Conservation (phyloP, 2,113 vertebrate species). For the Taurulus bubalis region DNA sequence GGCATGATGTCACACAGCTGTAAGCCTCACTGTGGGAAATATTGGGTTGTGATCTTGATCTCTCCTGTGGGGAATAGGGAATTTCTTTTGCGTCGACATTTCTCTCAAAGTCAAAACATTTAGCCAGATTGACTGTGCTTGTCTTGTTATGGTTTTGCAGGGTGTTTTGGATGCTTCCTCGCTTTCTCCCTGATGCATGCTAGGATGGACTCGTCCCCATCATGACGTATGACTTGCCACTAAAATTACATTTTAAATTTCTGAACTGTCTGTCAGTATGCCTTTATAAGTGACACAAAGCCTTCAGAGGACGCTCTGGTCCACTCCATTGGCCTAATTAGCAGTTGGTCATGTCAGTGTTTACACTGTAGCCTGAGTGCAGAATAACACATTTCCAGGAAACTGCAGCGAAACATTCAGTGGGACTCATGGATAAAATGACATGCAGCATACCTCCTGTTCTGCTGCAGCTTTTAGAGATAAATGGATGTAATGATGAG, state of each 20-base stretch:
- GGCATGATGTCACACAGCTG: not conserved
- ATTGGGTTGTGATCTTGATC: not conserved
- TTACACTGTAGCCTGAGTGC: slow-evolving; percentile 29
- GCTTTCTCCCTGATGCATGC: not conserved
- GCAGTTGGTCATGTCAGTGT: slow-evolving; percentile 28
- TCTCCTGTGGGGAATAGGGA: not conserved
- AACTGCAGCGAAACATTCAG: slow-evolving; percentile 4
- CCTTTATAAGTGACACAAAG: slow-evolving; percentile 35
- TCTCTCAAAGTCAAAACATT: slow-evolving; percentile 5
- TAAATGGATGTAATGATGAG: slow-evolving; percentile 28
- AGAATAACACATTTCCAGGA: slow-evolving; percentile 38
- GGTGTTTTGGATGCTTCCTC: not conserved
- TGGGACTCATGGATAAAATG: slow-evolving; percentile 16
- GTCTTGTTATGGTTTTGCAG: not conserved
- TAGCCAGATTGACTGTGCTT: not conserved
- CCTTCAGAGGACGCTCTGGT: slow-evolving; percentile 15
- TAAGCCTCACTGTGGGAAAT: not conserved
- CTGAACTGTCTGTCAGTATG: not conserved
- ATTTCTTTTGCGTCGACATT: not conserved
- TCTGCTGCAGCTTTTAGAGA: slow-evolving; percentile 34
- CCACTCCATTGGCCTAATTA: slow-evolving; percentile 38
- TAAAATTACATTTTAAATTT: slow-evolving; percentile 11
- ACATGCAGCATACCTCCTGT: slow-evolving; percentile 9
- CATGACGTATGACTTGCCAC: not conserved
- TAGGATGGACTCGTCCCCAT: not conserved